Percentiles rank a stretch among this genome's conserved stretches.
Conservation (phyloP, 2,888 invertebrate genomes). For the Drosophila sordidapex region DNA sequence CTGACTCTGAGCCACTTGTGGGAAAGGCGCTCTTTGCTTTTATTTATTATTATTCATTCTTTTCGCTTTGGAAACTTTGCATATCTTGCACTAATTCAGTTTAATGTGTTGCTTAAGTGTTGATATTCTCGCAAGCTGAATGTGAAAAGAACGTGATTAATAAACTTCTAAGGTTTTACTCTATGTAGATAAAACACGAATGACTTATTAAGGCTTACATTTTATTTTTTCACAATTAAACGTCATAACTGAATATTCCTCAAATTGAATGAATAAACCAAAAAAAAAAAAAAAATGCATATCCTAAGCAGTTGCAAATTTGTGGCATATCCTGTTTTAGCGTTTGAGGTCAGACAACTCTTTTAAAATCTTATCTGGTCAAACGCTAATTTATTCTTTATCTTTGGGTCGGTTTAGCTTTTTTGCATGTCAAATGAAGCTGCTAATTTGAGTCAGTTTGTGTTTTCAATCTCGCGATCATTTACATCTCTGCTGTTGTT, state of each 20-base stretch:
- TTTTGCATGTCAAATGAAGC: conserved; percentile 1
- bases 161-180: neutral
- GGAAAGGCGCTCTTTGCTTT: neutral
- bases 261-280: too few species aligned
- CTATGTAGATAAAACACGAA: too few species aligned
- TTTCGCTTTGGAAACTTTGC: neutral
- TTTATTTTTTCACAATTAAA: too few species aligned
- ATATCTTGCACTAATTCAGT: neutral
- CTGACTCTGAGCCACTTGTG: neutral
- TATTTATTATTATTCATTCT: neutral
- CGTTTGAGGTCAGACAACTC: too few species aligned
- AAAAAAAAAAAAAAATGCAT: too few species aligned
- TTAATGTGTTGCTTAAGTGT: neutral
- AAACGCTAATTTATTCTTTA: neutral
- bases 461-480: neutral
- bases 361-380: neutral
- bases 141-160: neutral
- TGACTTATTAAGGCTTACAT: too few species aligned
- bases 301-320: too few species aligned
- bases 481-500: conserved; percentile 6
- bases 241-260: neutral
- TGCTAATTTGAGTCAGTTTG: conserved; percentile 13
- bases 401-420: conserved; percentile 6
- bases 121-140: neutral
- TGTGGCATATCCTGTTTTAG: too few species aligned